These are phyloP conservation scores for Masnerella sp. DNA, from an alignment of 2,888 invertebrate species.

Conservation along the genomic window DNA sequence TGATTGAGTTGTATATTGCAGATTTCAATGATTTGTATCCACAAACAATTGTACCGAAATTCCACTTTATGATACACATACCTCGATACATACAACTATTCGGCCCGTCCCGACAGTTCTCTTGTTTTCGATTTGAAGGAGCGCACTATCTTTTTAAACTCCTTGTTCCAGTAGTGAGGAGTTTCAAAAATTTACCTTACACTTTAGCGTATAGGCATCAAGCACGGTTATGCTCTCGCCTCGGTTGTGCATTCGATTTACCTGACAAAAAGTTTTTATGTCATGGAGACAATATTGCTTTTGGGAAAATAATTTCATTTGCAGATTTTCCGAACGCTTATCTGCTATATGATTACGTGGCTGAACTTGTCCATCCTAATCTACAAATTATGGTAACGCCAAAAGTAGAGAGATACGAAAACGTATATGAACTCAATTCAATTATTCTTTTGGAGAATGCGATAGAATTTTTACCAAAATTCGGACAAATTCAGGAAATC, in stretches of 20 bases:
- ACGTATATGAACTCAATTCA: not conserved
- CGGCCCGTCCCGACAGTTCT: too few relatives aligned
- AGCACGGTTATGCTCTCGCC: not conserved
- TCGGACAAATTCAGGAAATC: not conserved
- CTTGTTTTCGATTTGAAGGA: too few relatives aligned
- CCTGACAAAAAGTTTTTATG: not conserved
- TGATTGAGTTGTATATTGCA: not conserved
- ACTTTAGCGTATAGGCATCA: not conserved
- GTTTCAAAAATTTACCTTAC: too few relatives aligned
- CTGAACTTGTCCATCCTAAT: not conserved
- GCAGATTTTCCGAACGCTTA: not conserved
- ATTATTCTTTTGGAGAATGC: not conserved
- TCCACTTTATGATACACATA: not conserved
- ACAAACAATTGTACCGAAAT: not conserved
- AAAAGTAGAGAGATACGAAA: not conserved
- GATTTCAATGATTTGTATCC: not conserved
- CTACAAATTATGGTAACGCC: not conserved
- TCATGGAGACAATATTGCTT: constrained; percentile 1
- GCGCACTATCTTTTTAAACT: constrained; percentile 57
- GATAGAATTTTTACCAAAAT: not conserved
- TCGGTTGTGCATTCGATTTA: not conserved
- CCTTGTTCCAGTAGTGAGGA: constrained; percentile 34
- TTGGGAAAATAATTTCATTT: not conserved
- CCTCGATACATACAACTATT: not conserved
- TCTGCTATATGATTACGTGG: not conserved